Conservation (phyloP, 2,888 invertebrate genomes). For the Ashinkailepas kermadecensis region DNA sequence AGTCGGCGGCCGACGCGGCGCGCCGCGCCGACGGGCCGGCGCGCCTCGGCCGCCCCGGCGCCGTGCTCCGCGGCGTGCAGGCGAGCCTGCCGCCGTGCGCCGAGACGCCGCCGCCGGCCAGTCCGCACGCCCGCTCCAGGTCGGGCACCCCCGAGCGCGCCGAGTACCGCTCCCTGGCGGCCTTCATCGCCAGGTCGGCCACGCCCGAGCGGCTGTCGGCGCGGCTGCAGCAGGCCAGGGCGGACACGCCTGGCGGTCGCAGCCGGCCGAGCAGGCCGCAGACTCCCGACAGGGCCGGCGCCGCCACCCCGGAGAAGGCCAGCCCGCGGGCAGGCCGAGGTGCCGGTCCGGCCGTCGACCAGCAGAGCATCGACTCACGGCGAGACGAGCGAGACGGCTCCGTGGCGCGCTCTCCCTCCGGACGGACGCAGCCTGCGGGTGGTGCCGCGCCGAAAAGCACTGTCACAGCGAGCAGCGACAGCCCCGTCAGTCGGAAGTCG, state of each 20-base stretch:
- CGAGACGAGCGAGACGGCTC: no score
- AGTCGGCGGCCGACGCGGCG: not conserved
- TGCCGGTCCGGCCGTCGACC: no score
- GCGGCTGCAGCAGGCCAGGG: not conserved
- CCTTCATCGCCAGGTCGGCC: not conserved
- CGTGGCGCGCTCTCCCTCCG: no score
- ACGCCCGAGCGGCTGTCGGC: not conserved
- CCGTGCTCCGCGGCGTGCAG: not conserved
- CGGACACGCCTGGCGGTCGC: not conserved
- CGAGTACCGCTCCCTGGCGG: not conserved
- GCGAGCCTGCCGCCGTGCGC: not conserved
- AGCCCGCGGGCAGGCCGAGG: no score
- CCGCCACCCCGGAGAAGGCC: no score
- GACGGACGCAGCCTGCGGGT: no score
- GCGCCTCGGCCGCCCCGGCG: not conserved
- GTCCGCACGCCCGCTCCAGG: not conserved
- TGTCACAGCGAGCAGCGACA: no score
- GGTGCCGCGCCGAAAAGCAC: no score
- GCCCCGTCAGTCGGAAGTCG: not conserved
- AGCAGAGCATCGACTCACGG: no score
- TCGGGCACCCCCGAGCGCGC: not conserved
- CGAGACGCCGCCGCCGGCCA: not conserved
- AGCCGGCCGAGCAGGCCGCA: not conserved
- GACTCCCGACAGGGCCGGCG: not conserved
- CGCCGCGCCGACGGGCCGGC: not conserved